phyloP scores from a whole-genome alignment of 2,797 vertebrate species.

The Darevskia nairensis region DNA sequence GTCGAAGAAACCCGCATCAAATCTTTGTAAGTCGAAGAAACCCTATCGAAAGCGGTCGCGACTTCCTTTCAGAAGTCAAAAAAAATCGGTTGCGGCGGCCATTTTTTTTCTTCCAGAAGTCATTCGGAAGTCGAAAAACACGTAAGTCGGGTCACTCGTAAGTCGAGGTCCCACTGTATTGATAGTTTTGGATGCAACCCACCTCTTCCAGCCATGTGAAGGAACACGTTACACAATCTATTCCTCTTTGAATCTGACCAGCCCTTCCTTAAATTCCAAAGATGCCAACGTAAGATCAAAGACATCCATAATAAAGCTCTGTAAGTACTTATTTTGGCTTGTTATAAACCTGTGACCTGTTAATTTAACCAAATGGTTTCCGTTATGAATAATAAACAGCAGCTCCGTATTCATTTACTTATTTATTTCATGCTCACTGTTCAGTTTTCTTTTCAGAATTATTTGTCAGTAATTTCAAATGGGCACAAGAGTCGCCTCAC shows the following conservation, averaged over 20 bases:
- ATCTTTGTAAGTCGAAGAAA: too few species aligned
- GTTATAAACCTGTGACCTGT: not conserved
- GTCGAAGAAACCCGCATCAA: too few species aligned
- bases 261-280: not conserved
- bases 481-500: not conserved
- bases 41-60: too few species aligned
- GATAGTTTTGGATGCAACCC: too few species aligned
- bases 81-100: too few species aligned
- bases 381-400: conserved; percentile 8
- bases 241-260: not conserved
- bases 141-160: too few species aligned
- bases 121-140: too few species aligned
- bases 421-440: conserved; percentile 4
- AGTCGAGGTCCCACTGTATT: too few species aligned
- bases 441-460: not conserved
- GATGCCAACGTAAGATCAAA: not conserved
- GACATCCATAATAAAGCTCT: not conserved
- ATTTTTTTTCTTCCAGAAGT: too few species aligned
- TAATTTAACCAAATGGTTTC: not conserved
- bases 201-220: not conserved
- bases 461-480: conserved; percentile 3
- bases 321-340: conserved; percentile 1
- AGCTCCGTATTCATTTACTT: not conserved
- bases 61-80: too few species aligned
- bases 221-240: not conserved